These are phyloP conservation scores for Polia nebulosa DNA, from an alignment of 2,888 invertebrate genomes.

Conservation along the genomic window DNA sequence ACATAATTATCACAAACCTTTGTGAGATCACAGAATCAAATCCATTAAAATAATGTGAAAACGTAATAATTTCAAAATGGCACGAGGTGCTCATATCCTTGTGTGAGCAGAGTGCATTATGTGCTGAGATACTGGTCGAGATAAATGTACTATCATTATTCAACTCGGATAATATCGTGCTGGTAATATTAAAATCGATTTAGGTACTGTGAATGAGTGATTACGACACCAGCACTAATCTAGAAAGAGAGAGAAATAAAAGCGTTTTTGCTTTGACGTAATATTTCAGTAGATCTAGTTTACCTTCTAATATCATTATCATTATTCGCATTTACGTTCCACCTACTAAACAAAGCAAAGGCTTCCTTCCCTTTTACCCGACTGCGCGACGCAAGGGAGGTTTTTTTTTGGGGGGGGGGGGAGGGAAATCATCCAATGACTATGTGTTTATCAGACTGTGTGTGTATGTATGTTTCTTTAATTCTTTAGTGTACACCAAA, in stretches of 20 bases:
- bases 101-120: conserved; percentile 41
- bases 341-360: not conserved
- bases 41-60: conserved; percentile 48
- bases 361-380: not conserved
- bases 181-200: conserved; percentile 24
- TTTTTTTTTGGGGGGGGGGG: too few relatives aligned
- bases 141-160: conserved; percentile 49
- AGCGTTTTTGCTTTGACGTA: conserved; percentile 1
- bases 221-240: conserved; percentile 6
- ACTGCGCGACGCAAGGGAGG: too few relatives aligned
- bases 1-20: conserved; percentile 35
- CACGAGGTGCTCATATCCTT: conserved; percentile 49
- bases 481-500: too few relatives aligned
- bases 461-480: too few relatives aligned
- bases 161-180: conserved; percentile 23
- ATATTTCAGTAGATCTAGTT: not conserved
- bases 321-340: not conserved
- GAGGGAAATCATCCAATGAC: too few relatives aligned
- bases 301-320: not conserved
- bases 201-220: conserved; percentile 17
- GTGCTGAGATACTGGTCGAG: conserved; percentile 34
- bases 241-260: not conserved
- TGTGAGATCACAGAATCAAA: conserved; percentile 13
- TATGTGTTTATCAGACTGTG: too few relatives aligned
- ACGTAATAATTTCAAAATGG: conserved; percentile 47